Percentiles rank a stretch among this genome's conserved stretches.
Evolutionary conservation across 2,113 vertebrate species (phyloP).

Genomic region (Agapornis roseicollis): DNA sequence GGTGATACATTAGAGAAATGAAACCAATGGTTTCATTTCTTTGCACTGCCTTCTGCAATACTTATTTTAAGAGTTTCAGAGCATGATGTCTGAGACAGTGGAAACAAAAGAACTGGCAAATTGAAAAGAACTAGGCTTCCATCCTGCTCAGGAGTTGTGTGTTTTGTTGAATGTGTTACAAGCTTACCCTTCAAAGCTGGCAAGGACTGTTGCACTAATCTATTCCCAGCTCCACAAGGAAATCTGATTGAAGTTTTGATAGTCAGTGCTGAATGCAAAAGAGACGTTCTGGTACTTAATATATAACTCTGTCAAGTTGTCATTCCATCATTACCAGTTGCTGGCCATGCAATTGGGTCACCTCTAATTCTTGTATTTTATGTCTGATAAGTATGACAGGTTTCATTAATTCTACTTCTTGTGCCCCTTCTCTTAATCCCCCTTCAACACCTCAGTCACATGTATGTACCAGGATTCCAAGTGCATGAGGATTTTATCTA

Average conservation of each 20-base stretch:
- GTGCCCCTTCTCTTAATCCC: neutral
- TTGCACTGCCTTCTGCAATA: neutral
- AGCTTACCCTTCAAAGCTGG: neutral
- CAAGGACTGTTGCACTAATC: neutral
- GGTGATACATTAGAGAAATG: conserved; percentile 22
- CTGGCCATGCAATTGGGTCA: neutral
- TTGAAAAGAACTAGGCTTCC: neutral
- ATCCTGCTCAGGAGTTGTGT: neutral
- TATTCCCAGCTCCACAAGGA: neutral
- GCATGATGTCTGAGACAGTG: neutral
- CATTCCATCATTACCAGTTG: neutral
- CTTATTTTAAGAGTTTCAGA: conserved; percentile 17
- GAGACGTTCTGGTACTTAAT: neutral
- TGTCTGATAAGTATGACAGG: neutral
- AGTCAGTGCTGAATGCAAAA: neutral
- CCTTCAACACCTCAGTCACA: neutral
- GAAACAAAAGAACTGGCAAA: neutral
- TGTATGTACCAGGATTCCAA: neutral
- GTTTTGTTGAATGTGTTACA: neutral
- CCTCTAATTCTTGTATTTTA: neutral
- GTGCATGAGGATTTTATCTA: neutral
- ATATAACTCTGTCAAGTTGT: neutral
- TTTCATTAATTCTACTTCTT: neutral
- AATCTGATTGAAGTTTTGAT: neutral
- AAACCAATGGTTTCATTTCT: conserved; percentile 54